A percentile compares a stretch with the other conserved stretches of the same genome.
These are phyloP conservation scores for Takifugu bimaculatus DNA, from an alignment of 2,113 vertebrate genomes.

Conservation along the genomic window DNA sequence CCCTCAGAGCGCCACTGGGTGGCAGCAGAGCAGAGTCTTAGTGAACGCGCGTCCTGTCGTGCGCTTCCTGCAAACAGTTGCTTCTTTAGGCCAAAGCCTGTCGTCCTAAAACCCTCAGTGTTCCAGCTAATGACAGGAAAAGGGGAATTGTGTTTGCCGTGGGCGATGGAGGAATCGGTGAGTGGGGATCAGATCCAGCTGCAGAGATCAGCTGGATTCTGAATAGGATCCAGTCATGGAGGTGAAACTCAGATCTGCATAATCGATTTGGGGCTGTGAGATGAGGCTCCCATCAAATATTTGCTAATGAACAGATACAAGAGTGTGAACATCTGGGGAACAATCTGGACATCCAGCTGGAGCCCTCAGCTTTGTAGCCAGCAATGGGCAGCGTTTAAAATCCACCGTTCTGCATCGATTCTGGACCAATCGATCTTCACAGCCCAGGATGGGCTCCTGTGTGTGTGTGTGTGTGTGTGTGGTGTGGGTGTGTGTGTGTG, in stretches of 20 bases:
- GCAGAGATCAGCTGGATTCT: too few species aligned
- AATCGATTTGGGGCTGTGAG: constrained; percentile 3
- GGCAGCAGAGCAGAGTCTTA: constrained; percentile 17
- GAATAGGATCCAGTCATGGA: too few species aligned
- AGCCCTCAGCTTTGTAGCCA: neutral
- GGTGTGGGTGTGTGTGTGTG: neutral
- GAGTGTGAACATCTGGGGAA: constrained; percentile 1
- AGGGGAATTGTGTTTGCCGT: too few species aligned
- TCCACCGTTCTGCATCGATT: constrained; percentile 23
- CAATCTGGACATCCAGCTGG: constrained; percentile 13
- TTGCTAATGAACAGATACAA: constrained; percentile 11
- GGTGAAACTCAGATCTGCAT: neutral
- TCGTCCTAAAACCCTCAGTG: too few species aligned
- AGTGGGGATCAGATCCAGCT: too few species aligned
- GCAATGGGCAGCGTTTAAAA: constrained; percentile 28
- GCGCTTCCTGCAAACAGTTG: too few species aligned
- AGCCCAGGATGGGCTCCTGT: constrained; percentile 9
- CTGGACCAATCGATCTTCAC: constrained; percentile 12
- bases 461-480: constrained; percentile 8
- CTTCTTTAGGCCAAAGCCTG: too few species aligned
- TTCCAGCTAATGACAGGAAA: too few species aligned
- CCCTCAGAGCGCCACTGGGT: constrained; percentile 32
- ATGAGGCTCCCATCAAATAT: constrained; percentile 19
- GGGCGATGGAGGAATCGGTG: too few species aligned
- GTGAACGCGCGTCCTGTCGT: too few species aligned